Evolutionary conservation across 2,797 vertebrate species (phyloP).

Genomic region (Pteropus rufus): DNA sequence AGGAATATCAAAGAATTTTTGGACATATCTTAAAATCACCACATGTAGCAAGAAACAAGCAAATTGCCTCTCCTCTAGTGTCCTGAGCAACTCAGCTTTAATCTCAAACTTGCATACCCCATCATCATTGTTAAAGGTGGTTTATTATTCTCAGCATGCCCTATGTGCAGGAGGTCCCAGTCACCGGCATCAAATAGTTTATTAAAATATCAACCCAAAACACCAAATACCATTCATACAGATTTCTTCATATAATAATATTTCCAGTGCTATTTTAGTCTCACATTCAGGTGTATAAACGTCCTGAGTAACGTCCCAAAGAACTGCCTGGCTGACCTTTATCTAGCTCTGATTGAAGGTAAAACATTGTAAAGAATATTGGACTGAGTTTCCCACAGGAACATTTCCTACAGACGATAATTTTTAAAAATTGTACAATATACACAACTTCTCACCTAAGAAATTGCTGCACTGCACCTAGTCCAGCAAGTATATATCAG

Average conservation of each 20-base stretch:
- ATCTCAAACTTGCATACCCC: background rate
- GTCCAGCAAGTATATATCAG: background rate
- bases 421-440: background rate
- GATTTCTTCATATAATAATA: slow-evolving; percentile 25
- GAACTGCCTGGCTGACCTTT: background rate
- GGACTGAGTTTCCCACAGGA: background rate
- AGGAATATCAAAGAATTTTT: background rate
- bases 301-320: background rate
- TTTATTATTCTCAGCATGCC: background rate
- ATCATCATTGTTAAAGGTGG: background rate
- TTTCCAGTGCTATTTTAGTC: background rate
- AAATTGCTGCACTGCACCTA: background rate
- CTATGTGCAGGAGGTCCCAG: background rate
- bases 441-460: slow-evolving; percentile 3
- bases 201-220: background rate
- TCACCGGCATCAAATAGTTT: background rate
- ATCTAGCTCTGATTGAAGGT: background rate
- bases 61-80: background rate
- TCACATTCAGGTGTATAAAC: background rate
- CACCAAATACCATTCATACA: background rate
- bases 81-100: background rate
- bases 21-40: background rate
- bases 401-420: background rate
- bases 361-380: background rate
- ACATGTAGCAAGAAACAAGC: background rate